Evolutionary conservation across 2,113 vertebrate genomes (phyloP), one percentile per base, ranked within the genome.

Genomic region (Megalops atlanticus): DNA sequence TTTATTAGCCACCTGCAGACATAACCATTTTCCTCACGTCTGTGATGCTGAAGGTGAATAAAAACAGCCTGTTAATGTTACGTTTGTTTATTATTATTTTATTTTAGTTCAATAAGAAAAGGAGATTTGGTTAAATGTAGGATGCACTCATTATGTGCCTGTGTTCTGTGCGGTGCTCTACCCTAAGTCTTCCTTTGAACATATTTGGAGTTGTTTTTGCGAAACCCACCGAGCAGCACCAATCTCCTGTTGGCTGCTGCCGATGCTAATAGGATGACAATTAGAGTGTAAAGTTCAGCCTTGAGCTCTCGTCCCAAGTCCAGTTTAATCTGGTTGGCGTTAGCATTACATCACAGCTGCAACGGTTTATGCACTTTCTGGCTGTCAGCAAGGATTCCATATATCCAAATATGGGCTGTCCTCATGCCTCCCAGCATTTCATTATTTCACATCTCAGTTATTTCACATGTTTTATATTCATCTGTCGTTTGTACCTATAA

Each of bases 301-400:
- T 74, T 89, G 84, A 86, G 90, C 91, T 92, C 89, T 64, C 84
- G 88, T 92, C 90, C 82, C 91, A 86, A 54, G 92, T 92, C 95
- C 95, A 95, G 94, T 96, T 97, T 89, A 91, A 93, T 95, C 95
- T 96, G 94, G 94, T 96, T 95, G 87, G 89, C 89, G 89, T 81
- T 76, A 91, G 91, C 91, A 91, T 96, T 93, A 96, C 95, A 93
- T 96, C 95, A 95, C 89, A 5, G 64, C 8, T 87, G 43, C 39
- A 38, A 45, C 40, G 24, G 1, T 11, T 24, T 58, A n/a, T 64
- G 58, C 31, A 10, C n/a, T 11, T 11, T 64, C 52, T 18, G 52
- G 52, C 3, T 58, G 24, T 58, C 2, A 64, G 24, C n/a, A 64
- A 15, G n/a, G 54, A 64, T 6, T 64, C 24, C 8, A 31, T 54